phyloP scores from a whole-genome alignment of 2,888 invertebrate species.

The Zeuzera pyrina region DNA sequence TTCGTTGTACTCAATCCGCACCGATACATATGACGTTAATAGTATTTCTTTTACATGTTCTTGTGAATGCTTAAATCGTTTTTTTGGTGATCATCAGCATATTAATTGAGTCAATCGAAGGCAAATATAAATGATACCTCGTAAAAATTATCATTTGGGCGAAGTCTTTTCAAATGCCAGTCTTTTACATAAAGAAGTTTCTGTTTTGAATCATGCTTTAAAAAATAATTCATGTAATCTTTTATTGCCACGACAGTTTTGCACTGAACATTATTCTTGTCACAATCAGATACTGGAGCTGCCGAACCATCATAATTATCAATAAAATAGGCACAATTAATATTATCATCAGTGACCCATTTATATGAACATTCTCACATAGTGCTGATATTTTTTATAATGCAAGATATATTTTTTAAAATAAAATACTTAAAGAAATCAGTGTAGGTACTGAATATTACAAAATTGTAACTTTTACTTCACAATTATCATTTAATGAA shows the following conservation, averaged over 20 bases:
- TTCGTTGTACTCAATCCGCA: too few relatives aligned
- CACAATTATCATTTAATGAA: conserved; percentile 8
- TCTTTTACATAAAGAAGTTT: conserved; percentile 88
- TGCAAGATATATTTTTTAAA: conserved; percentile 72
- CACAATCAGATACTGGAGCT: conserved; percentile 89
- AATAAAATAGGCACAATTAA: conserved; percentile 76
- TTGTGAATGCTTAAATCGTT: too few relatives aligned
- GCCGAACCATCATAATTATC: conserved; percentile 73
- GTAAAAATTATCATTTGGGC: conserved; percentile 81
- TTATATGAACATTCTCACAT: conserved; percentile 76
- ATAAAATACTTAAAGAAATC: conserved; percentile 72
- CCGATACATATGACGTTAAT: too few relatives aligned
- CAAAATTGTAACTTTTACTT: conserved; percentile 17
- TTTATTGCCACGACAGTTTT: conserved; percentile 78
- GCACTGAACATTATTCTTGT: conserved; percentile 80
- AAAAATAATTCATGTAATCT: conserved; percentile 82
- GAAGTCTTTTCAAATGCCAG: conserved; percentile 85
- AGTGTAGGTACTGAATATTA: conserved; percentile 45
- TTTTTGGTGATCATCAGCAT: conserved; percentile 75
- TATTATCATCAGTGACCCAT: conserved; percentile 72
- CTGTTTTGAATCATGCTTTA: conserved; percentile 65
- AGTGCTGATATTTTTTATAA: conserved; percentile 75
- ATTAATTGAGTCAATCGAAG: conserved; percentile 97
- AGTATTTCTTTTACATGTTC: too few relatives aligned
- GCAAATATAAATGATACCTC: conserved; percentile 85